A percentile compares a stretch with the other conserved stretches of the same genome.
phyloP scores from a whole-genome alignment of 2,888 invertebrate genomes.

The Erynnis tages region DNA sequence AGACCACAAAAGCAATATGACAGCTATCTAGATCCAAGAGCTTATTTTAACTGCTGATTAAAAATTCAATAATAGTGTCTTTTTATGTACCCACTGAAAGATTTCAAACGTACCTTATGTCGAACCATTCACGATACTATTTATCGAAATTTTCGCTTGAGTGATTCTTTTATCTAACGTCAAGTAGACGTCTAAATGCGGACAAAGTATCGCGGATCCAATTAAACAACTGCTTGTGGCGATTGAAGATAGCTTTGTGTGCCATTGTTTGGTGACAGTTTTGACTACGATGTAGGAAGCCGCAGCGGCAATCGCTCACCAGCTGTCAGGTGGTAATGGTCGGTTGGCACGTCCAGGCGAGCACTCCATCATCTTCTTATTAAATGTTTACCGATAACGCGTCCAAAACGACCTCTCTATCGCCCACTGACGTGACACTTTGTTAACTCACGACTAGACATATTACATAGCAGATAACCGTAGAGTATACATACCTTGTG shows the following conservation, averaged over 20 bases:
- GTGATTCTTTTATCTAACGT: conserved; percentile 43
- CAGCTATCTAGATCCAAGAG: too few species aligned
- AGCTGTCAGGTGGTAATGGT: conserved; percentile 73
- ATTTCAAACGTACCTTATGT: too few species aligned
- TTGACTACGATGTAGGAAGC: conserved; percentile 59
- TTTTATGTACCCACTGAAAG: too few species aligned
- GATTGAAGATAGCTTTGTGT: conserved; percentile 70
- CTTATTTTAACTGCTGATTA: too few species aligned
- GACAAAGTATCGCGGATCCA: conserved; percentile 66
- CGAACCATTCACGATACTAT: conserved; percentile 36
- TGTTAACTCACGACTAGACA: conserved; percentile 55
- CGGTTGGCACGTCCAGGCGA: conserved; percentile 44
- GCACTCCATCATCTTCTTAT: conserved; percentile 75
- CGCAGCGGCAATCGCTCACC: conserved; percentile 66
- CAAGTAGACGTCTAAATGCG: conserved; percentile 42
- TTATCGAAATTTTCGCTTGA: conserved; percentile 47
- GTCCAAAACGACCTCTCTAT: conserved; percentile 36
- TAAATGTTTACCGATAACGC: conserved; percentile 62
- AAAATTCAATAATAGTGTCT: too few species aligned
- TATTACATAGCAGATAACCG: too few species aligned
- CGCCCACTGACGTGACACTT: conserved; percentile 61
- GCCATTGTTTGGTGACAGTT: conserved; percentile 74
- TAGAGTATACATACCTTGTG: too few species aligned
- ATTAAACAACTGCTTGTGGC: conserved; percentile 73
- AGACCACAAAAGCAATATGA: too few species aligned